Evolutionary conservation across 2,888 invertebrate genomes (phyloP).

Genomic region (Nymphalis c-album): DNA sequence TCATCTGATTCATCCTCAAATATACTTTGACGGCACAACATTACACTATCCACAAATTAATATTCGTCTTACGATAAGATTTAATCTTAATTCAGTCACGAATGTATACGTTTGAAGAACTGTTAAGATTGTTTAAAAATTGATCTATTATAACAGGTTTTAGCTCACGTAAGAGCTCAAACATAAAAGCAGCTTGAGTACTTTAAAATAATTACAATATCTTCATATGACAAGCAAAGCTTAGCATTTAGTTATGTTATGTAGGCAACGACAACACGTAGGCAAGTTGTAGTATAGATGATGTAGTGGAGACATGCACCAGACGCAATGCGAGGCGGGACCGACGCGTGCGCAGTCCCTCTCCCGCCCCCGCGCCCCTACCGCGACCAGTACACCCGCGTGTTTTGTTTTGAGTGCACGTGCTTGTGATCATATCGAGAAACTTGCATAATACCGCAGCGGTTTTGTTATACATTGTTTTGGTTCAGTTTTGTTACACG

Average conservation of each 20-base stretch:
- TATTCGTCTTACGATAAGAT: too few relatives aligned
- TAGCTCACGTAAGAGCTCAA: too few relatives aligned
- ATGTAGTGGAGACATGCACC: constrained; percentile 31
- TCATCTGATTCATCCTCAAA: constrained; percentile 34
- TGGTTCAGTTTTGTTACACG: neutral
- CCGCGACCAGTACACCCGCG: constrained; percentile 37
- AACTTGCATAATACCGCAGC: constrained; percentile 10
- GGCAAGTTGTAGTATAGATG: constrained; percentile 13
- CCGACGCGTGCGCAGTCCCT: constrained; percentile 43
- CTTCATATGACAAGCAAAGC: neutral
- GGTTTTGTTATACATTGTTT: neutral
- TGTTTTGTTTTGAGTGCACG: constrained; percentile 43
- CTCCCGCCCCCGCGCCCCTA: constrained; percentile 29
- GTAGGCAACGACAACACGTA: constrained; percentile 6
- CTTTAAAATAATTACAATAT: too few relatives aligned
- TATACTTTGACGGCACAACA: constrained; percentile 15
- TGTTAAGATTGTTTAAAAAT: too few relatives aligned
- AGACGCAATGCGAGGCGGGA: constrained; percentile 34
- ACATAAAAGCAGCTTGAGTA: too few relatives aligned
- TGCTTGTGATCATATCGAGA: constrained; percentile 29
- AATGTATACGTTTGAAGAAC: too few relatives aligned
- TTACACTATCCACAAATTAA: too few relatives aligned
- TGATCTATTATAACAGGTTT: too few relatives aligned
- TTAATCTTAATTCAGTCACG: too few relatives aligned
- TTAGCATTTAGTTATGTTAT: neutral